phyloP scores from a whole-genome alignment of 2,113 vertebrate species.

The Xyrauchen texanus region DNA sequence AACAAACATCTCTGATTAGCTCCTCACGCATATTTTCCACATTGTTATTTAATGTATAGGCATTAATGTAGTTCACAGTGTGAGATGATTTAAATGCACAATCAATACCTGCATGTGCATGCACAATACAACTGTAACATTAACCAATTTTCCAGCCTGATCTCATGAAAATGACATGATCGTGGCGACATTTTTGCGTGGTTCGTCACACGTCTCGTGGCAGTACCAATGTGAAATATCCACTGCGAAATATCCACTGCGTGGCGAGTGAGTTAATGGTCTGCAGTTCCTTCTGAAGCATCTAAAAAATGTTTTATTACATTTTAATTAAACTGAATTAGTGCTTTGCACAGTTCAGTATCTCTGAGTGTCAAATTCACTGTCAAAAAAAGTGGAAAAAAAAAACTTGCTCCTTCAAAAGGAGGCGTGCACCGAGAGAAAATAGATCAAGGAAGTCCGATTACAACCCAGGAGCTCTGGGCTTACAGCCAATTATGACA shows the following conservation, averaged over 20 bases:
- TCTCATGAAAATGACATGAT: no score
- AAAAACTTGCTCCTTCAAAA: neutral
- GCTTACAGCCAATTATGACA: slow-evolving; percentile 44
- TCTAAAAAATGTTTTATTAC: no score
- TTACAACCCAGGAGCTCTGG: slow-evolving; percentile 30
- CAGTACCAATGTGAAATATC: no score
- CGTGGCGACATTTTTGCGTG: no score
- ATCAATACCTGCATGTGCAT: neutral
- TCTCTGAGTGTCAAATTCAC: neutral
- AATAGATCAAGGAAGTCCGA: slow-evolving; percentile 12
- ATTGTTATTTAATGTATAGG: slow-evolving; percentile 12
- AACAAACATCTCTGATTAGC: slow-evolving; percentile 36
- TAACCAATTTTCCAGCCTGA: no score
- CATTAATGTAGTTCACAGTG: neutral
- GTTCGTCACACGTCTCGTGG: no score
- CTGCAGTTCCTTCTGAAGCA: no score
- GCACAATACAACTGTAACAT: no score
- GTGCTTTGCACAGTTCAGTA: no score
- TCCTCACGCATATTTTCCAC: slow-evolving; percentile 33
- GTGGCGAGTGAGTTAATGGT: no score
- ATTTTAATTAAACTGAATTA: no score
- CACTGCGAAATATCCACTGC: no score
- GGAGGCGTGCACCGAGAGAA: neutral
- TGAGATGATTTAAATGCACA: neutral
- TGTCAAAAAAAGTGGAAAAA: neutral